Evolutionary conservation across 92 coral and sea anemone species (phyloP), one percentile per base, ranked within the genome.

Genomic region (Porites evermanni): DNA sequence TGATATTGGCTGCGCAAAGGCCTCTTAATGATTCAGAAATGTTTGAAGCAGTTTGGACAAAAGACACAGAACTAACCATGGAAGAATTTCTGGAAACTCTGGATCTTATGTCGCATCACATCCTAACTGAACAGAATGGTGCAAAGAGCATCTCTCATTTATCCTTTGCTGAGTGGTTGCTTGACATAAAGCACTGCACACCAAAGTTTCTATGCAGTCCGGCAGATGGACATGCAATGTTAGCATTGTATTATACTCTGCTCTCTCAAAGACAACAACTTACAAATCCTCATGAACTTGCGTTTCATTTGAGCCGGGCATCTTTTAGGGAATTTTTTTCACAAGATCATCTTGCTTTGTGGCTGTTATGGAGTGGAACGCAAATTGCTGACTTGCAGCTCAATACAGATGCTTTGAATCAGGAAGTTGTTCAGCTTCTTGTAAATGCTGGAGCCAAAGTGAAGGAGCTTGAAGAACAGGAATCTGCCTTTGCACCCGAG

Each of bases 181-280:
- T 97, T 21, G 99, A 97, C 85, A 94, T 94, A 8, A 97, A 97
- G 84, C 96, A 97, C 71, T 97, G 99, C 80, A 97, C 99, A 24
- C 88, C 95, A 74, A 90, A 93, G 90, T 97, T 91, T 86, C 83
- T 95, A 58, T 97, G 99, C 72, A 93, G 88, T 26, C 93, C 96
- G 0, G 88, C 93, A 64, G 96, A 95, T 83, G 99, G 99, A 53
- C 99, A 97, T 70, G 99, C 99, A n/a, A 95, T 97, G 97, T 88
- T 97, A 21, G 99, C 99, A 53, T 82, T 97, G 77, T 93, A 91
- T n/a, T 91, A 88, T 87, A 97, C 98, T 16, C 89, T 86, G 78
- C 94, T 92, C 67, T 96, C 98, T 63, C 94, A 89, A 54, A 96
- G 88, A 87, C 89, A 89, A 82, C 93, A 87, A 50, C 77, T 83